Base-by-base conservation (phyloP, 2,888 invertebrate species). In the Miltochrista miniata region DNA sequence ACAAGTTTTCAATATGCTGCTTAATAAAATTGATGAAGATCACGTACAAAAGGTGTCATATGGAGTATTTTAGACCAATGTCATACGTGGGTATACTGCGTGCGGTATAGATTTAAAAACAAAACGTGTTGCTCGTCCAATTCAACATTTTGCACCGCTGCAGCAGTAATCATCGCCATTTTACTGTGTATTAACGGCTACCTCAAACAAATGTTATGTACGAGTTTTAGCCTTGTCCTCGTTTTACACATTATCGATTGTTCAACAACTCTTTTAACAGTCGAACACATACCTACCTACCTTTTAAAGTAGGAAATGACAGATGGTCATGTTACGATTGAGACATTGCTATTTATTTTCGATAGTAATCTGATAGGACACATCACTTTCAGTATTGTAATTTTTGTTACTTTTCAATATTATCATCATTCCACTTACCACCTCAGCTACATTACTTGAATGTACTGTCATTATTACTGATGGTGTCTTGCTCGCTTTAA, bases 181-280 rank as follows among this genome's bases (percentile, higher is more conserved):
- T 35, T 51, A 63, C 63, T 66, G 66, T 55, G 51, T 44, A 39
- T 51, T n/a, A n/a, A n/a, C 60, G 46, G 51, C 64, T 54, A 56
- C 56, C 52, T 60, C 54, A 53, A 65, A 64, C 56, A 57, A 64
- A 57, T 59, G 54, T 59, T 66, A 51, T 57, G 43, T 43, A 53
- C 51, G 49, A 52, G 48, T 56, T 54, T 45, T 45, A 61, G 57
- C 70, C 69, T 69, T 70, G 69, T 56, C 56, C 61, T 51, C 65
- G 49, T 68, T 68, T 38, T 65, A 60, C 57, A 57, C 42, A 47
- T 61, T 59, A 70, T 70, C 56, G 59, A 57, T 63, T 55, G 47
- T 51, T 59, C 10, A 45, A 46, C 24, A 51, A 24, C 18, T 24
- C 18, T 24, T 44, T 37, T 47, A 48, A 41, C 35, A 48, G 31